Conservation (phyloP, 2,888 invertebrate genomes). For the Parnassius mnemosyne region DNA sequence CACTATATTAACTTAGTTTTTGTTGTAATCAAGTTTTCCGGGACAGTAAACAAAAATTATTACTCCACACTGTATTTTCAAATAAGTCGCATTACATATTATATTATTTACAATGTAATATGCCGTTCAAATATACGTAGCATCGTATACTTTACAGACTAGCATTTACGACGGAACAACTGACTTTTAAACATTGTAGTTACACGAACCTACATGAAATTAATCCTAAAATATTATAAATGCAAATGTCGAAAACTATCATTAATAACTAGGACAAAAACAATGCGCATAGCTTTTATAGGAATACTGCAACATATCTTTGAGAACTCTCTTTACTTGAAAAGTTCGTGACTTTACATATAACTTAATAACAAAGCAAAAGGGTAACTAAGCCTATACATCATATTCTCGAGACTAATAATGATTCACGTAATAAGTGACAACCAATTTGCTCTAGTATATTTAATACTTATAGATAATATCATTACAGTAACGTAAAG, state of each 20-base stretch:
- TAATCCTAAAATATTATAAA: constrained; percentile 42
- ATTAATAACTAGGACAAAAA: constrained; percentile 38
- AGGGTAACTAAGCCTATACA: constrained; percentile 43
- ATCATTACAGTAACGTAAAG: constrained; percentile 52
- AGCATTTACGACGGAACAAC: constrained; percentile 38
- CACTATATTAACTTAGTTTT: constrained; percentile 45
- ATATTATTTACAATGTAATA: constrained; percentile 32
- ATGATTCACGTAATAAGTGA: constrained; percentile 40
- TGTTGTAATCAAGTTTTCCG: constrained; percentile 30
- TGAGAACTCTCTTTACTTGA: constrained; percentile 37
- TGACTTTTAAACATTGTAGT: constrained; percentile 28
- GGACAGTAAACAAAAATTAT: constrained; percentile 18
- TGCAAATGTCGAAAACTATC: constrained; percentile 45
- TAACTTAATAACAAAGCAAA: constrained; percentile 35
- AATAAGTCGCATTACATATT: constrained; percentile 23
- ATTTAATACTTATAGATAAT: constrained; percentile 47
- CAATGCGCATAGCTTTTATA: constrained; percentile 38
- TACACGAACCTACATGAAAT: constrained; percentile 28
- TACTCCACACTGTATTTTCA: constrained; percentile 26
- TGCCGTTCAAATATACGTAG: constrained; percentile 33
- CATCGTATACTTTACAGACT: constrained; percentile 35
- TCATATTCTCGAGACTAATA: constrained; percentile 44
- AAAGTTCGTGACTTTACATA: constrained; percentile 35
- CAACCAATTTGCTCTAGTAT: constrained; percentile 48
- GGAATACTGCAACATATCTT: constrained; percentile 55